Evolutionary conservation across 2,888 invertebrate genomes (phyloP), one percentile per base, ranked within the genome.

Genomic region (Crioceris asparagi): DNA sequence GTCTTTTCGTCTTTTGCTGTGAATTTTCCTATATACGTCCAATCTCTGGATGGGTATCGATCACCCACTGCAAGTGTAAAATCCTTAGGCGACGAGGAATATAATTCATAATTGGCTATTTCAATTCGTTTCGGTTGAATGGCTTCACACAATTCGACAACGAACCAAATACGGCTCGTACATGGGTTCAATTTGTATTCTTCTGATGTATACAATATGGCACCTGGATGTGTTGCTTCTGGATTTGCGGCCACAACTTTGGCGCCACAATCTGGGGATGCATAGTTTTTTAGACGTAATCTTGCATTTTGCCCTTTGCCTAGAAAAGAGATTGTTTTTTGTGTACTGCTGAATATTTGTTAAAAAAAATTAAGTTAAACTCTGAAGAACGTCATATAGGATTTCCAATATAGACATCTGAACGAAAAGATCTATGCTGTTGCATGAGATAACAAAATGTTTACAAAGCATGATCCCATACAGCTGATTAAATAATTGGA

Each of bases 141-240:
- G 3, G 94, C 87, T 60, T 99, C 98, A 67, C 98, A 99, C 2
- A 99, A 74, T 66, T 99, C 97, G 2, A 98, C 85, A 17, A 96
- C 81, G 64, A 99, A 91, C 93, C 94, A 92, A 45, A 88, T 83
- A 39, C 85, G 78, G 53, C 82, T 83, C 49, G 83, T 87, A 65
- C 98, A 99, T 1, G 92, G 86, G 62, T 94, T 97, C 41, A 97
- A 74, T 83, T 97, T 90, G 64, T 99, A 99, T 60, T 98, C 97
- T 65, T 99, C 98, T 39, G 87, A 86, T 3, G 88, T 80, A 32
- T 86, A 88, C 33, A 98, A 69, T 31, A 98, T 81, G 31, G 86
- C 83, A 61, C 82, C 74, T 37, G 87, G 74, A 57, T 92, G 88
- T 43, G 83, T 79, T 1, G 96, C 83, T 67, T 96, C 97, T 0